phyloP scores from a whole-genome alignment of 92 coral and sea anemone species.

The Zoanthus sansibaricus region DNA sequence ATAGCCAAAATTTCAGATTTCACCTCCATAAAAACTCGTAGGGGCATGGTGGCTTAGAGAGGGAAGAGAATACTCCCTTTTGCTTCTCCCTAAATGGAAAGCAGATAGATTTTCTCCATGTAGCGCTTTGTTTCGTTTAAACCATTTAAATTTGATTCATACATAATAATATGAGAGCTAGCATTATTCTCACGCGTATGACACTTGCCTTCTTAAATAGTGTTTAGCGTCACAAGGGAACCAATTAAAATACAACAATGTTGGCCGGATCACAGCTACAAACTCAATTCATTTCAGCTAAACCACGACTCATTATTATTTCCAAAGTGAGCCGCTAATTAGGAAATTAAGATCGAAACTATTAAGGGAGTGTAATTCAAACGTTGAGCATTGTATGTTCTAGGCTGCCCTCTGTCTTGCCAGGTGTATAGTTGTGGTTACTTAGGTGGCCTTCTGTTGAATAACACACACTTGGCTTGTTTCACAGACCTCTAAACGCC shows the following conservation, averaged over 20 bases:
- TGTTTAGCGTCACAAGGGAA: slow-evolving; percentile 27
- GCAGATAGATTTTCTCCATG: slow-evolving; percentile 39
- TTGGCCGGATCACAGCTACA: slow-evolving; percentile 17
- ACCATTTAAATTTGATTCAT: slow-evolving; percentile 63
- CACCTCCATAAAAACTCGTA: slow-evolving; percentile 28
- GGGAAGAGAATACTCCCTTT: background rate
- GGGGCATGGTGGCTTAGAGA: slow-evolving; percentile 11
- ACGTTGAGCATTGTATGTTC: slow-evolving; percentile 70
- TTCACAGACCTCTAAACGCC: slow-evolving; percentile 39
- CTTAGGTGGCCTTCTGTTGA: slow-evolving; percentile 84
- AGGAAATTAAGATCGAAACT: slow-evolving; percentile 69
- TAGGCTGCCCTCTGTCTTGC: slow-evolving; percentile 50
- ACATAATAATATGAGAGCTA: slow-evolving; percentile 66
- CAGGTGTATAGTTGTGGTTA: slow-evolving; percentile 83
- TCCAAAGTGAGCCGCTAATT: slow-evolving; percentile 88
- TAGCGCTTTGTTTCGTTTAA: slow-evolving; percentile 59
- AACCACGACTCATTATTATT: slow-evolving; percentile 72
- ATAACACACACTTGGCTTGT: slow-evolving; percentile 16
- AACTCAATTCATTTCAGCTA: slow-evolving; percentile 58
- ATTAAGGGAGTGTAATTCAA: slow-evolving; percentile 72
- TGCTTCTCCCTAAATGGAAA: slow-evolving; percentile 11
- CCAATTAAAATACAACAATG: slow-evolving; percentile 50
- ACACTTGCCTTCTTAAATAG: slow-evolving; percentile 48
- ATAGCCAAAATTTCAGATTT: slow-evolving; percentile 54
- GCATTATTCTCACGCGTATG: slow-evolving; percentile 65